Percentiles rank a stretch among this genome's conserved stretches.
phyloP scores from a whole-genome alignment of 2,797 vertebrate genomes.

The Vultur gryphus region DNA sequence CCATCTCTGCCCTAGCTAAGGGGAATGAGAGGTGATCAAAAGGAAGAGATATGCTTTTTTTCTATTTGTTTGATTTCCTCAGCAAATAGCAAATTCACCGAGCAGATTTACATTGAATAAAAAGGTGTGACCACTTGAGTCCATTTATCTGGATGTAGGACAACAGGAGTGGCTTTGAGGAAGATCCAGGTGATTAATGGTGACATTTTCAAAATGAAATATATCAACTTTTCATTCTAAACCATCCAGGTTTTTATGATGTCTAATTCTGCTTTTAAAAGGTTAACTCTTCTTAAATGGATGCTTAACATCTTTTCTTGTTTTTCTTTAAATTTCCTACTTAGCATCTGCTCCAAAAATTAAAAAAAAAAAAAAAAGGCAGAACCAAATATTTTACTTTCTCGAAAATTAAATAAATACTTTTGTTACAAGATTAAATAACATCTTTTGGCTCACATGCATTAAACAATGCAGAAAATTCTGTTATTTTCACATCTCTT shows the following conservation, averaged over 20 bases:
- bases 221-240: not conserved
- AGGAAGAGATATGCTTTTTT: not conserved
- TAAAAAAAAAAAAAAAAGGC: not conserved
- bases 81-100: not conserved
- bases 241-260: not conserved
- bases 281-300: not conserved
- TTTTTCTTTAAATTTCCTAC: not conserved
- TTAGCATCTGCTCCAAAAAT: not conserved
- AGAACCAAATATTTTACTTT: not conserved
- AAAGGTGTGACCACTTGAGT: not conserved
- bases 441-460: not conserved
- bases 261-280: not conserved
- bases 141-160: not conserved
- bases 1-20: not conserved
- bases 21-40: not conserved
- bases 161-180: not conserved
- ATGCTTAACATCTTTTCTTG: not conserved
- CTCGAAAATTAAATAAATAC: not conserved
- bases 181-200: not conserved
- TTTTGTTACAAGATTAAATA: not conserved
- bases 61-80: not conserved
- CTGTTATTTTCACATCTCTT: not conserved
- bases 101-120: not conserved
- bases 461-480: not conserved
- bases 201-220: constrained; percentile 4